Percentiles rank a stretch among this genome's conserved stretches.
These are phyloP conservation scores for Bradypodion ventrale DNA, from an alignment of 2,797 vertebrate species.

Conservation along the genomic window DNA sequence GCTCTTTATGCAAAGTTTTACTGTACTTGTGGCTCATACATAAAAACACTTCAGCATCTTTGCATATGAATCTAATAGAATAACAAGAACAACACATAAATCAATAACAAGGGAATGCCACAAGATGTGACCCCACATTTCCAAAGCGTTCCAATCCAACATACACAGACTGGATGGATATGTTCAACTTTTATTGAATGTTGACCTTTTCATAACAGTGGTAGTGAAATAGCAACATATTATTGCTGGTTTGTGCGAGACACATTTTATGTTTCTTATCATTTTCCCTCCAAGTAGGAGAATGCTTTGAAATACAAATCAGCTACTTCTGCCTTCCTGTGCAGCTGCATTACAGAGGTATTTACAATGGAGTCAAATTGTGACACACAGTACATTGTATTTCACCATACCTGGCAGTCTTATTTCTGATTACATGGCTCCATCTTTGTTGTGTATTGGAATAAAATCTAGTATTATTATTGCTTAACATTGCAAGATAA, in stretches of 20 bases:
- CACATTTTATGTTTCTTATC: background rate
- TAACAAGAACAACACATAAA: conserved; percentile 5
- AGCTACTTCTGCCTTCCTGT: background rate
- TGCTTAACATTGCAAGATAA: too few relatives aligned
- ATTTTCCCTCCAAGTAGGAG: background rate
- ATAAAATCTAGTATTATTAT: too few relatives aligned
- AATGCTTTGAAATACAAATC: too few relatives aligned
- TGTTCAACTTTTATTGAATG: conserved; percentile 47
- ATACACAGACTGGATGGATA: conserved; percentile 15
- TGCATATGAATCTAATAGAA: too few relatives aligned
- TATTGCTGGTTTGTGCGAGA: background rate
- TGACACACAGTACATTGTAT: conserved; percentile 35
- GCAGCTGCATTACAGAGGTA: background rate
- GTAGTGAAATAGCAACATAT: background rate
- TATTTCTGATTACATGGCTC: background rate
- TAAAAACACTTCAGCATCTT: too few relatives aligned
- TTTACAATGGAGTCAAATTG: conserved; percentile 7
- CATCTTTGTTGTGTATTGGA: too few relatives aligned
- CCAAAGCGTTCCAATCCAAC: conserved; percentile 52
- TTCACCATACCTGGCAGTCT: conserved; percentile 15
- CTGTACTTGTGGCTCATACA: too few relatives aligned
- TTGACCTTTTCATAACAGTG: conserved; percentile 38
- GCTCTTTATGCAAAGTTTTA: too few relatives aligned
- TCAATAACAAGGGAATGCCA: too few relatives aligned
- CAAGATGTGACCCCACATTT: conserved; percentile 62